Conservation (phyloP, 2,888 invertebrate genomes). For the Apamea monoglypha region DNA sequence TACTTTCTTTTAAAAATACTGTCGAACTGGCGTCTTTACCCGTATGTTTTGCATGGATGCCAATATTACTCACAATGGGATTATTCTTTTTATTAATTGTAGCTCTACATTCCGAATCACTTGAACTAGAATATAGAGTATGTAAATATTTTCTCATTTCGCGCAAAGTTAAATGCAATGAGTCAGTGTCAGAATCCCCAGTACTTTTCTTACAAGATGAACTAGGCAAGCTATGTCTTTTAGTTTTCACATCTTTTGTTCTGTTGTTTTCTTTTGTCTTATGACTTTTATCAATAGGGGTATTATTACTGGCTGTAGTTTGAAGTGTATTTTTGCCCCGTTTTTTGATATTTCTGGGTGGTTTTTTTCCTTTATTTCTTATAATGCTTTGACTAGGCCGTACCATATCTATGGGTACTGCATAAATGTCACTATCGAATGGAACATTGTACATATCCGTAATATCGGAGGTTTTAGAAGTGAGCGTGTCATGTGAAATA, state of each 20-base stretch:
- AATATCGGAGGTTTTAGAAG: constrained; percentile 93
- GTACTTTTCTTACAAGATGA: constrained; percentile 90
- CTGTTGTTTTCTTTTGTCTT: constrained; percentile 78
- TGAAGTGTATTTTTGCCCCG: constrained; percentile 82
- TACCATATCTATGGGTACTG: constrained; percentile 95
- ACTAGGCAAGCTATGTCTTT: constrained; percentile 93
- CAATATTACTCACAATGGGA: constrained; percentile 86
- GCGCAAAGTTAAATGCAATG: constrained; percentile 95
- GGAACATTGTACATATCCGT: constrained; percentile 97
- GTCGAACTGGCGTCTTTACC: constrained; percentile 79
- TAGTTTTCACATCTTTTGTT: constrained; percentile 86
- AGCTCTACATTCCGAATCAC: constrained; percentile 91
- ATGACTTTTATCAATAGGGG: constrained; percentile 73
- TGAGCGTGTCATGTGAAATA: constrained; percentile 95
- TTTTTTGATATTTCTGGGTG: constrained; percentile 81
- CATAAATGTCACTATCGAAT: constrained; percentile 96
- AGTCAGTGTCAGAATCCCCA: constrained; percentile 91
- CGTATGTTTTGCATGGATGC: constrained; percentile 78
- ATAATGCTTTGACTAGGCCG: constrained; percentile 88
- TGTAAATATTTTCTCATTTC: constrained; percentile 96
- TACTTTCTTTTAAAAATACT: constrained; percentile 81
- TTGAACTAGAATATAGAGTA: constrained; percentile 94
- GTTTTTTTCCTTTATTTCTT: constrained; percentile 83
- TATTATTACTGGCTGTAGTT: constrained; percentile 71
- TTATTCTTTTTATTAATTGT: constrained; percentile 87